Evolutionary conservation across 2,113 vertebrate genomes (phyloP).

Genomic region (Siniperca knerii): DNA sequence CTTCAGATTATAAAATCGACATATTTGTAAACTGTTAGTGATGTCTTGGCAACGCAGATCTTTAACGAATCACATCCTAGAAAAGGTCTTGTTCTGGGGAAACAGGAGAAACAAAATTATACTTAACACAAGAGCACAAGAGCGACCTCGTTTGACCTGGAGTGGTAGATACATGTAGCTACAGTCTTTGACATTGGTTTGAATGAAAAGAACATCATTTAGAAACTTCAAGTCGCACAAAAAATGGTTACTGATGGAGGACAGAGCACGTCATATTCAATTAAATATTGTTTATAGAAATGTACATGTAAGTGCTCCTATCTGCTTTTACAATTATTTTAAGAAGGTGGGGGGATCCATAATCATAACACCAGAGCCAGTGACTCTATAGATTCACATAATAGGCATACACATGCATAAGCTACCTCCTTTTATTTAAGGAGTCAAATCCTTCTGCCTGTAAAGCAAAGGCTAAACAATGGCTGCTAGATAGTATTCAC

Average conservation of each 20-base stretch:
- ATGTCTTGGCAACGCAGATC: conserved; percentile 66
- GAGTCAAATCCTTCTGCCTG: too few relatives aligned
- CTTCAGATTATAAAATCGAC: conserved; percentile 32
- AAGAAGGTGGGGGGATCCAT: not conserved
- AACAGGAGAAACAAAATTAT: not conserved
- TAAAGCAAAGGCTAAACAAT: too few relatives aligned
- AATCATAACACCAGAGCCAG: not conserved
- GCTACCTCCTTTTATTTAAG: too few relatives aligned
- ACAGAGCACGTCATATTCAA: too few relatives aligned
- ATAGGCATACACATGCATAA: too few relatives aligned
- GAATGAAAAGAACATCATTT: not conserved
- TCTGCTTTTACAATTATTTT: not conserved
- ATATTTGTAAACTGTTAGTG: conserved; percentile 65
- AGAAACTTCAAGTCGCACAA: not conserved
- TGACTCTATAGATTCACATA: too few relatives aligned
- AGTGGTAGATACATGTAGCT: not conserved
- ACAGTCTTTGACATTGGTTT: not conserved
- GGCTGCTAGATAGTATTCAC: too few relatives aligned
- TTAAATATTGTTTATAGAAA: not conserved
- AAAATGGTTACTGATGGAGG: too few relatives aligned
- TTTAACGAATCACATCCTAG: conserved; percentile 37
- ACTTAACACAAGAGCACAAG: not conserved
- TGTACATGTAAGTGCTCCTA: not conserved
- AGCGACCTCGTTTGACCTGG: conserved; percentile 39
- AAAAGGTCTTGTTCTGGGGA: conserved; percentile 27